Conservation (phyloP, 2,888 invertebrate genomes). For the Phytoseiulus persimilis region DNA sequence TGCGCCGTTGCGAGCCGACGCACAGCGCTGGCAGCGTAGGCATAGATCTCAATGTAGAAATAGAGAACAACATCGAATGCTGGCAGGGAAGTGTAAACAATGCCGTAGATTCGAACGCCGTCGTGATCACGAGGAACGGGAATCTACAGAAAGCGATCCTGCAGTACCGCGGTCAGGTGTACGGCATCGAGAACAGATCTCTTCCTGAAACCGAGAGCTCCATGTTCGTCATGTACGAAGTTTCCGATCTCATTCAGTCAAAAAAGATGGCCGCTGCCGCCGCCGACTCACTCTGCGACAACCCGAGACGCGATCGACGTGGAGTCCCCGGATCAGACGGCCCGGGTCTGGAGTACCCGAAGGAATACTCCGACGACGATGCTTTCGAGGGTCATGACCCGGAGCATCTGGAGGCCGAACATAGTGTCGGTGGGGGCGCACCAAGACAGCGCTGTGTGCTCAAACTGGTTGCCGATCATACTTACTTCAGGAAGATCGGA, state of each 20-base stretch:
- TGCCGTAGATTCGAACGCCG: not conserved
- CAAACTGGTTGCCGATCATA: conserved; percentile 25
- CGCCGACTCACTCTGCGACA: not conserved
- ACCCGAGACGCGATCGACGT: not conserved
- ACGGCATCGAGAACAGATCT: not conserved
- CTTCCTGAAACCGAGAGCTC: not conserved
- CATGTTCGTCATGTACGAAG: not conserved
- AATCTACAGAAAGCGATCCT: not conserved
- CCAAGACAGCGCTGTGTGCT: not conserved
- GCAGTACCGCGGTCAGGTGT: not conserved
- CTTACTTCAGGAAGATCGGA: not conserved
- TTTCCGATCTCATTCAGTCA: not conserved
- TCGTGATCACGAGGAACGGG: not conserved
- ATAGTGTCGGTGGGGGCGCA: not conserved
- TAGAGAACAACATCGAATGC: not conserved
- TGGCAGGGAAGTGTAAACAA: not conserved
- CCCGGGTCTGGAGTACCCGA: not conserved
- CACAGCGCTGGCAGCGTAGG: not conserved
- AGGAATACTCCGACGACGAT: not conserved
- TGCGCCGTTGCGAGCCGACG: not conserved
- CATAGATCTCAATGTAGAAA: not conserved
- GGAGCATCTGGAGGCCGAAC: not conserved
- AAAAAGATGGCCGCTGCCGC: not conserved
- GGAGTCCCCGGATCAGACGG: not conserved
- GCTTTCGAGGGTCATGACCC: not conserved